phyloP scores from a whole-genome alignment of 2,113 vertebrate genomes.

The Osmerus mordax region DNA sequence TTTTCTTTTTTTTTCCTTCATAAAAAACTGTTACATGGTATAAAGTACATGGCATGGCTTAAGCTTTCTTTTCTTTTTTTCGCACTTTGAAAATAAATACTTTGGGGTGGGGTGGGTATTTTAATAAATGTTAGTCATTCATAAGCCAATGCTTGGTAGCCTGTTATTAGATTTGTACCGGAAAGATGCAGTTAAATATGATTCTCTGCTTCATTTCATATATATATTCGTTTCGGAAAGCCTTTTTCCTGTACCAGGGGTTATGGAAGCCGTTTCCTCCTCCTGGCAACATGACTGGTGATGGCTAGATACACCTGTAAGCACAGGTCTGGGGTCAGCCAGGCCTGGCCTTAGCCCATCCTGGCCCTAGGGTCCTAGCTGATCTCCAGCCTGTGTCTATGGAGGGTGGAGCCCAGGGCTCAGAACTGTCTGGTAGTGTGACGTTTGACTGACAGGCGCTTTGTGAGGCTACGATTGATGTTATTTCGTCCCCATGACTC shows the following conservation, averaged over 20 bases:
- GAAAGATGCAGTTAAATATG: no score
- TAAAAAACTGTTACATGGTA: not conserved
- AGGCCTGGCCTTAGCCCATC: not conserved
- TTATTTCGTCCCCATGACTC: conserved; percentile 45
- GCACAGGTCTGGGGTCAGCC: conserved; percentile 19
- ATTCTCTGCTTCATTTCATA: no score
- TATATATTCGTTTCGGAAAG: not conserved
- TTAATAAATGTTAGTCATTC: no score
- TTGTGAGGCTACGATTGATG: conserved; percentile 57
- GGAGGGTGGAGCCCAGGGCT: conserved; percentile 29
- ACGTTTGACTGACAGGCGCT: conserved; percentile 69
- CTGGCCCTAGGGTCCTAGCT: conserved; percentile 2
- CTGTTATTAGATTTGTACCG: no score
- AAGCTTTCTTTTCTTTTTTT: no score
- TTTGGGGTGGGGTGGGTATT: no score
- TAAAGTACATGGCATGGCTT: no score
- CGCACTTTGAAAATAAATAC: no score
- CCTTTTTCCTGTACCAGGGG: not conserved
- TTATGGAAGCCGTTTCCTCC: conserved; percentile 57
- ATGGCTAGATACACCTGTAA: conserved; percentile 32
- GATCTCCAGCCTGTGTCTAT: conserved; percentile 21
- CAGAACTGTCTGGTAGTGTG: conserved; percentile 50
- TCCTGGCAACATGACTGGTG: conserved; percentile 59
- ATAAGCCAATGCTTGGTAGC: no score
- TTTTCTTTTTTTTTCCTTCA: conserved; percentile 20